Base-by-base conservation (phyloP, 2,888 invertebrate genomes). In the Oxycera nigricornis region DNA sequence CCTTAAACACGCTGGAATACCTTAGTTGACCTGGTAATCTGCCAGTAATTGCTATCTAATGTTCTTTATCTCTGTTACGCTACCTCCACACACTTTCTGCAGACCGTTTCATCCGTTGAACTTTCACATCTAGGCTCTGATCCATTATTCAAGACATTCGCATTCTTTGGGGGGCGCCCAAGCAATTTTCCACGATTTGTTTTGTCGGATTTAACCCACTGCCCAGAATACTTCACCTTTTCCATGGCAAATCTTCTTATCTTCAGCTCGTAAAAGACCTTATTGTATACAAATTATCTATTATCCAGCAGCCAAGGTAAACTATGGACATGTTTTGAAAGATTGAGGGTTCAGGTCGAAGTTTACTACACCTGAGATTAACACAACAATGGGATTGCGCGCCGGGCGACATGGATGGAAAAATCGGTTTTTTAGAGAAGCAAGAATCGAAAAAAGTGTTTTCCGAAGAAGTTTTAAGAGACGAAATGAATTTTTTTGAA, bases 251-350 rank as follows among this genome's bases (percentile, higher is more conserved):
- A 57, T 57, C 57, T 26, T 24, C 57, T 57, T 57, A 57, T 57
- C 57, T 57, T 17, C 24, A 57, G 26, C 26, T 57, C 28, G 57
- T 57, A 57, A 57, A 57, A 6, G 57, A 57, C 57, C 57, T 57
- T 57, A 57, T 57, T 57, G 57, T 57, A 57, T 57, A 57, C 57
- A 57, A 57, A 57, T 57, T 57, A 57, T 57, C 24, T 57, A 57
- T 57, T 57, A 26, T 57, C 26, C 24, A 26, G 57, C 57, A 57
- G 2, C 26, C 26, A 57, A 28, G 7, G 28, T 26, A 57, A 57
- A 57, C 14, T 57, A 57, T 11, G 22, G 55, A 22, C 22, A 22
- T 55, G 55, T 55, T 55, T 14, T 14, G 28, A 28, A 11, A 11
- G 57, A 28, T n/a, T 7, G 26, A 11, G 57, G 57, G 28, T 57